Evolutionary conservation across 2,113 vertebrate species (phyloP), one percentile per base, ranked within the genome.

Genomic region (Ovis aries): DNA sequence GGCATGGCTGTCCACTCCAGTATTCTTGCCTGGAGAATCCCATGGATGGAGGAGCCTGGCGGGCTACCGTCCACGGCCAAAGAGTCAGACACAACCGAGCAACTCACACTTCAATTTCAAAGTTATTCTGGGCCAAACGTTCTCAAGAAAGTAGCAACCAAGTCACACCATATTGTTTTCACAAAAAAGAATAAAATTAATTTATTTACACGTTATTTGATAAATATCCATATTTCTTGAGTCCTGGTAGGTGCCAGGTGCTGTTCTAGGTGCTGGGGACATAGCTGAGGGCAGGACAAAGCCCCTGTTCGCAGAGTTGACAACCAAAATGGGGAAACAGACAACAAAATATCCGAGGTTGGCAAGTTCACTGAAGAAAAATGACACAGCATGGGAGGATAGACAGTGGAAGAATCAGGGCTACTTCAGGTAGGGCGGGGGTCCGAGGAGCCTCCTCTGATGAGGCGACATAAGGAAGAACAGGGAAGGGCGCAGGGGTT

Each of bases 1-100:
- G 64, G n/a, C 64, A 21, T 36, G 64, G 64, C 64, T 36, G n/a
- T 36, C 64, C 64, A 21, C n/a, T 36, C 64, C 10, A 36, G 17
- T 21, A 21, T 21, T 71, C 64, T 71, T 21, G n/a, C 64, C n/a
- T 36, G 64, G 64, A 71, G n/a, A 21, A 11, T 11, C n/a, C 64
- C 64, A 71, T 36, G 64, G 64, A 71, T 0, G 1, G 64, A 36
- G 17, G 64, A 71, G n/a, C 64, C 64, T 71, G 64, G 64, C 0
- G 4, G 64, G 64, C 64, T 71, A 36, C 64, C 0, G 0, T 71
- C 17, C 17, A 21, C 0, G 9, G 2, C n/a, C 64, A 11, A 71
- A 36, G 64, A 71, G n/a, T 71, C 64, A 71, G 64, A 21, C 17
- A 71, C 64, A 11, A 71, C 9, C 0, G 0, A 11, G 64, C 64